Conservation (phyloP, 2,888 invertebrate genomes). For the Sepioteuthis lessoniana region DNA sequence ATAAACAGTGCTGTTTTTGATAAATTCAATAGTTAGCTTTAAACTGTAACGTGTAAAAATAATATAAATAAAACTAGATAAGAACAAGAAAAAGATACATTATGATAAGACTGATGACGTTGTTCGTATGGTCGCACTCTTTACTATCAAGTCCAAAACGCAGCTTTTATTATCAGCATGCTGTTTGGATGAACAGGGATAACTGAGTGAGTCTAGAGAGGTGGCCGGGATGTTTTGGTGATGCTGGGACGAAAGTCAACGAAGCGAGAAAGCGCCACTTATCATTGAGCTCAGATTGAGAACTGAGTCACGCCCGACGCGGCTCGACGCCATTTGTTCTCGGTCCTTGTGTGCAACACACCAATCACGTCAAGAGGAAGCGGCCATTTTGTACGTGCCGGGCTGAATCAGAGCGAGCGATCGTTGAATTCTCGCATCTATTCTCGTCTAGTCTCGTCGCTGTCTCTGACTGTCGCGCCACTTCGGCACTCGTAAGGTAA, state of each 20-base stretch:
- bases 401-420: neutral
- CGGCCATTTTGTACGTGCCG: neutral
- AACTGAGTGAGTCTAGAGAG: neutral
- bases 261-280: slow-evolving; percentile 33
- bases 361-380: neutral
- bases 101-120: no score
- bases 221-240: neutral
- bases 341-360: neutral
- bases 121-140: no score
- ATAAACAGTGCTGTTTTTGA: no score
- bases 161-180: neutral
- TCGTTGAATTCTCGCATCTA: neutral
- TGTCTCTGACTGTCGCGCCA: neutral
- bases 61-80: no score
- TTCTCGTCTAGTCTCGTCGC: neutral
- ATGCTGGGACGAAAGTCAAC: neutral
- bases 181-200: neutral
- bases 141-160: no score
- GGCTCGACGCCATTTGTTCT: neutral
- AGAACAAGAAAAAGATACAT: no score
- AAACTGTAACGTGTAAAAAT: no score
- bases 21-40: no score
- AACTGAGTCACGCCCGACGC: neutral
- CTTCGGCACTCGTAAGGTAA: neutral
- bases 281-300: neutral